Evolutionary conservation across 2,113 vertebrate genomes (phyloP).

Genomic region (Ranitomeya variabilis): DNA sequence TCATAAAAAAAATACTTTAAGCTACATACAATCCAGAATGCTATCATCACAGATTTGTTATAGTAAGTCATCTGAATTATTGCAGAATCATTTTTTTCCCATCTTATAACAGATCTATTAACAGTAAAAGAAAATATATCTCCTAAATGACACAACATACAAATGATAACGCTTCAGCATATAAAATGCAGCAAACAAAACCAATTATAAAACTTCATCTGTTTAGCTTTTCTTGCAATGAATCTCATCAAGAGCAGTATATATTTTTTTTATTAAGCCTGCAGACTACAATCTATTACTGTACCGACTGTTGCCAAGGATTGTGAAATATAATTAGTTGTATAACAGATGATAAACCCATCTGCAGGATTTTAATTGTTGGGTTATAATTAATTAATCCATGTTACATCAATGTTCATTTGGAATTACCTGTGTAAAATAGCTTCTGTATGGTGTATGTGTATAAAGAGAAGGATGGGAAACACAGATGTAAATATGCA

Average conservation of each 20-base stretch:
- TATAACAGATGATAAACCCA: conserved; percentile 50
- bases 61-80: conserved; percentile 32
- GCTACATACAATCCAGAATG: not conserved
- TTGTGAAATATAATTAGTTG: conserved; percentile 45
- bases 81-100: conserved; percentile 20
- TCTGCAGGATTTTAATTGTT: conserved; percentile 39
- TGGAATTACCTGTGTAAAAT: conserved; percentile 15
- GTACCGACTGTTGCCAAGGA: conserved; percentile 27
- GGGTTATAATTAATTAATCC: conserved; percentile 42
- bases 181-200: conserved; percentile 42
- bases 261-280: conserved; percentile 28
- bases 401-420: conserved; percentile 28
- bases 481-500: not conserved
- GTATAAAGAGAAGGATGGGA: not conserved
- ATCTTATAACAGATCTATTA: conserved; percentile 33
- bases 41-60: not conserved
- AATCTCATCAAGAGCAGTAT: conserved; percentile 36
- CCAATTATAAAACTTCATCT: conserved; percentile 30
- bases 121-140: conserved; percentile 20
- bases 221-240: conserved; percentile 30
- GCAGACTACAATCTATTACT: conserved; percentile 35
- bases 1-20: not conserved
- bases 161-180: conserved; percentile 1
- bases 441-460: not conserved
- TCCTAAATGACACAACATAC: conserved; percentile 8